Evolutionary conservation across 2,888 invertebrate genomes (phyloP).

Genomic region (Coecobrya sp.): DNA sequence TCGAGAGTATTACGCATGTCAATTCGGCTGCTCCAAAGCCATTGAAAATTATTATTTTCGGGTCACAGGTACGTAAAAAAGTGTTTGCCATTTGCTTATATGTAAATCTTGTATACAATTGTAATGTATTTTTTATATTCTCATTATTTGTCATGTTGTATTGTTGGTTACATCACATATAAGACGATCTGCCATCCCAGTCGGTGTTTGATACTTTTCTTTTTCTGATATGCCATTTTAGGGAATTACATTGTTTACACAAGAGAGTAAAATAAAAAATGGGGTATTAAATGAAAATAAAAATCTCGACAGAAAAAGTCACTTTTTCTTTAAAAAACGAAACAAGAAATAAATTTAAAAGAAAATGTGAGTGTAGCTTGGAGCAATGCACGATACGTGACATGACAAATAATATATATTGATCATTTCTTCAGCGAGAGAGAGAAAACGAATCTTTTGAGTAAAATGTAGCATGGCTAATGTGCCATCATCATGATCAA

Average conservation of each 20-base stretch:
- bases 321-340: constrained; percentile 38
- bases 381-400: constrained; percentile 46
- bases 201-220: background rate
- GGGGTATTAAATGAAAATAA: constrained; percentile 48
- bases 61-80: constrained; percentile 79
- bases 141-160: constrained; percentile 48
- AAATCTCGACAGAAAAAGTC: constrained; percentile 37
- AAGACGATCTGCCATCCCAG: background rate
- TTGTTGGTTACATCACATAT: background rate
- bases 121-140: background rate
- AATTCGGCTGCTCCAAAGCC: constrained; percentile 85
- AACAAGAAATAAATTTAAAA: constrained; percentile 30
- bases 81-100: constrained; percentile 20
- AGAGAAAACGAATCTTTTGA: constrained; percentile 2
- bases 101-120: background rate
- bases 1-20: constrained; percentile 84
- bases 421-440: constrained; percentile 16
- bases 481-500: constrained; percentile 59
- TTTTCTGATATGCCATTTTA: constrained; percentile 11
- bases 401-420: constrained; percentile 29
- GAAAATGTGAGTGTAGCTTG: constrained; percentile 25
- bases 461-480: constrained; percentile 61
- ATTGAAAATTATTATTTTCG: constrained; percentile 84
- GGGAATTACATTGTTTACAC: constrained; percentile 37
- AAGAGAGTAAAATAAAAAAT: constrained; percentile 31